Conservation (phyloP, 2,888 invertebrate genomes). For the Heliconius aoede region DNA sequence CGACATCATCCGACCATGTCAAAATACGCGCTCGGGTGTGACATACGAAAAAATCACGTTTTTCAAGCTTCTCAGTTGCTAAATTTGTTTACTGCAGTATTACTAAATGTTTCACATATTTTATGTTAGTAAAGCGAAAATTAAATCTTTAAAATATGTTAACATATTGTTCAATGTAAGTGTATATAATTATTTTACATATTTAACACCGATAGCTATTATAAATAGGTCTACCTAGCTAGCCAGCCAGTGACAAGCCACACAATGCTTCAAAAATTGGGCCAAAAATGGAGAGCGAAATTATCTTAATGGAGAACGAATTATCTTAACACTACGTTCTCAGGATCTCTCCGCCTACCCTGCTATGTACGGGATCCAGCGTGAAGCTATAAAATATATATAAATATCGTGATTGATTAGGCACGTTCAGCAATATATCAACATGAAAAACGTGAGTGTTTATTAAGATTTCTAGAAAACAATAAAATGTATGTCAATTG, state of each 20-base stretch:
- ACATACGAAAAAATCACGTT: slow-evolving; percentile 5
- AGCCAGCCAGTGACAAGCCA: neutral
- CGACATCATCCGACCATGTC: slow-evolving; percentile 17
- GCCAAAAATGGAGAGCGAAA: neutral
- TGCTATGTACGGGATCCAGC: neutral
- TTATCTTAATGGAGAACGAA: neutral
- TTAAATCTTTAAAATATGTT: neutral
- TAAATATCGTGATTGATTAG: neutral
- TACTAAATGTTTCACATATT: neutral
- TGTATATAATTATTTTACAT: neutral
- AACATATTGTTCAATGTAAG: neutral
- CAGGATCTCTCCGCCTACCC: neutral
- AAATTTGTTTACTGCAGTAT: neutral
- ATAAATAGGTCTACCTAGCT: too few species aligned
- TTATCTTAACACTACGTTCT: neutral
- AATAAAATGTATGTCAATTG: slow-evolving; percentile 18
- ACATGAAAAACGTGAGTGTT: slow-evolving; percentile 16
- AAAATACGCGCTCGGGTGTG: slow-evolving; percentile 15
- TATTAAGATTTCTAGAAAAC: neutral
- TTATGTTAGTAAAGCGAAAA: neutral
- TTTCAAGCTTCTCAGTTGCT: slow-evolving; percentile 8
- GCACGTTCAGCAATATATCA: neutral
- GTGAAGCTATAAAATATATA: neutral
- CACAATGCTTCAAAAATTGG: neutral
- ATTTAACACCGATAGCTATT: too few species aligned